These are phyloP conservation scores for Ormyrus pomaceus DNA, from an alignment of 2,888 invertebrate genomes.

Conservation along the genomic window DNA sequence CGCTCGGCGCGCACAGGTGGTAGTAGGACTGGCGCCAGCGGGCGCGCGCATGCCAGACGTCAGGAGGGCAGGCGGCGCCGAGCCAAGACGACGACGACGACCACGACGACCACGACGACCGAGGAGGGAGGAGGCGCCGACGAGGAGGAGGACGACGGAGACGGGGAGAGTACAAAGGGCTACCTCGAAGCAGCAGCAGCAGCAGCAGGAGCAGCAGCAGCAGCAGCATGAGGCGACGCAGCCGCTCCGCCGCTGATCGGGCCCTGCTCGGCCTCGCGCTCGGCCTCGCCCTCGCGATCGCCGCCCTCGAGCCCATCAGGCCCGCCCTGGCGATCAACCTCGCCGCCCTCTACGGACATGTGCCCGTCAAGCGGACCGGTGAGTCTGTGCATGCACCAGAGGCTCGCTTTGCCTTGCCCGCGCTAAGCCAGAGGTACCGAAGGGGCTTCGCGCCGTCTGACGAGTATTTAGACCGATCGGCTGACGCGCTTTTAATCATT, in stretches of 20 bases:
- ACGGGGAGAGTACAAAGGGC: slow-evolving; percentile 36
- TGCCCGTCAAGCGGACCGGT: slow-evolving; percentile 82
- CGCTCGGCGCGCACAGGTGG: too few species aligned
- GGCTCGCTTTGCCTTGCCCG: too few species aligned
- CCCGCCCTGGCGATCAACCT: slow-evolving; percentile 85
- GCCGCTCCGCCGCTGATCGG: slow-evolving; percentile 46
- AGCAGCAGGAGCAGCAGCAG: neutral
- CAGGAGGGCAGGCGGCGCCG: too few species aligned
- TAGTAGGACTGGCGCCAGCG: too few species aligned
- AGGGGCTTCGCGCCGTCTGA: too few species aligned
- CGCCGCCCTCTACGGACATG: slow-evolving; percentile 88
- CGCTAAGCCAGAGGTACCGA: too few species aligned
- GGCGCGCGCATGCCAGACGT: too few species aligned
- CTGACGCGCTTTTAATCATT: too few species aligned
- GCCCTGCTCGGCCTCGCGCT: slow-evolving; percentile 65
- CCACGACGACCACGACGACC: neutral
- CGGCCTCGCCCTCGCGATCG: slow-evolving; percentile 70
- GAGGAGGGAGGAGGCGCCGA: slow-evolving; percentile 29
- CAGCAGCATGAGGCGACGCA: slow-evolving; percentile 60
- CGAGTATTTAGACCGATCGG: too few species aligned
- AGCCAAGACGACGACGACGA: slow-evolving; percentile 31
- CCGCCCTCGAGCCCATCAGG: slow-evolving; percentile 78
- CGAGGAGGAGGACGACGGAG: slow-evolving; percentile 32
- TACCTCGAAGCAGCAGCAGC: neutral
- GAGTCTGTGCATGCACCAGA: slow-evolving; percentile 67